These are phyloP conservation scores for Hoplodrina blanda DNA, from an alignment of 2,888 invertebrate genomes.

Conservation along the genomic window DNA sequence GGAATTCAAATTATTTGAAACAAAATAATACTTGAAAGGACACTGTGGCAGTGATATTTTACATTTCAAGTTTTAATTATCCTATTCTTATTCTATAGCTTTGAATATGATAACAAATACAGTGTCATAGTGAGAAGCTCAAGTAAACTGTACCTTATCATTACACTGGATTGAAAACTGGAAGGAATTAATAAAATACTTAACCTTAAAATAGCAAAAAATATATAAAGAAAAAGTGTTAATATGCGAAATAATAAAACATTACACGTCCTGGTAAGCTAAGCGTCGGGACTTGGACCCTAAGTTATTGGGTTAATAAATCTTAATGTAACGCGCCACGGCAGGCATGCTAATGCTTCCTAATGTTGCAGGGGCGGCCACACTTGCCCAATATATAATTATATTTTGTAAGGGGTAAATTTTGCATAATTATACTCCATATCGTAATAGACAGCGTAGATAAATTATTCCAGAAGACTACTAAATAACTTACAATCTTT, in stretches of 20 bases:
- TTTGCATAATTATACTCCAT: conserved; percentile 1
- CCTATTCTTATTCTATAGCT: too few relatives aligned
- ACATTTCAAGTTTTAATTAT: too few relatives aligned
- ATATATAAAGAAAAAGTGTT: conserved; percentile 27
- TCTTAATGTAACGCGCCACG: conserved; percentile 70
- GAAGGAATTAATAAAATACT: neutral
- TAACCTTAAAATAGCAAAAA: neutral
- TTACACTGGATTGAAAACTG: neutral
- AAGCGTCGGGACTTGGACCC: conserved; percentile 60
- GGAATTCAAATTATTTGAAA: neutral
- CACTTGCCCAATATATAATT: conserved; percentile 56
- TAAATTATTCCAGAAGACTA: conserved; percentile 2
- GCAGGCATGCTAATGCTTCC: conserved; percentile 70
- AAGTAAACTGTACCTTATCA: too few relatives aligned
- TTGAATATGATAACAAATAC: too few relatives aligned
- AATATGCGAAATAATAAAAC: conserved; percentile 54
- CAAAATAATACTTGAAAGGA: too few relatives aligned
- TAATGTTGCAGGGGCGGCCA: conserved; percentile 71
- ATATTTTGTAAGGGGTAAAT: conserved; percentile 61
- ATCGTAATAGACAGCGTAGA: neutral
- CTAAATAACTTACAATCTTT: neutral
- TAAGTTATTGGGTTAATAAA: conserved; percentile 74
- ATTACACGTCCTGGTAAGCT: conserved; percentile 51
- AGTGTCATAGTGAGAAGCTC: too few relatives aligned
- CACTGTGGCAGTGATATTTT: too few relatives aligned